Evolutionary conservation across 2,888 invertebrate species (phyloP).

Genomic region (Meghimatium bilineatum): DNA sequence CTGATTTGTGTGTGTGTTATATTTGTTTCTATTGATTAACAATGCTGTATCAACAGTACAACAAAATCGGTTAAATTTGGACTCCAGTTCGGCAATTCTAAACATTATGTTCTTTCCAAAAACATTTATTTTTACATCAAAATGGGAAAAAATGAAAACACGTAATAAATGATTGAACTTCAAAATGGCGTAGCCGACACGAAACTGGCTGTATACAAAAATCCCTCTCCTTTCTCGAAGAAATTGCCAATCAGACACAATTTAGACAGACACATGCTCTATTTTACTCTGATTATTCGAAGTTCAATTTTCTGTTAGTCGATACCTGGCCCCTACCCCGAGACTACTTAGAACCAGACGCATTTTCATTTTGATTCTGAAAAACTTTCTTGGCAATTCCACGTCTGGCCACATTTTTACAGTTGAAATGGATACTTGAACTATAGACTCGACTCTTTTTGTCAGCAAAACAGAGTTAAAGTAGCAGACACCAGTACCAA

Average conservation of each 20-base stretch:
- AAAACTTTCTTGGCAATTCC: neutral
- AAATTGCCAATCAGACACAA: slow-evolving; percentile 8
- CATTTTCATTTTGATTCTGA: slow-evolving; percentile 19
- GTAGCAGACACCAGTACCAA: neutral
- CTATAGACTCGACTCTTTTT: neutral
- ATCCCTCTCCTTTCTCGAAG: neutral
- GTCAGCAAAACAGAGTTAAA: neutral
- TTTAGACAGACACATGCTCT: slow-evolving; percentile 7
- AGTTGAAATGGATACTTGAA: neutral
- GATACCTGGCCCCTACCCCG: neutral
- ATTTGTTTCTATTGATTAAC: too few species aligned
- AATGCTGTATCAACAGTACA: too few species aligned
- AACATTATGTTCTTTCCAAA: neutral
- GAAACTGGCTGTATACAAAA: neutral
- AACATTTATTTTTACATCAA: neutral
- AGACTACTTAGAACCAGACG: neutral
- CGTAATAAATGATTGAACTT: neutral
- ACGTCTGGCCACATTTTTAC: neutral
- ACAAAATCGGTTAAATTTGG: too few species aligned
- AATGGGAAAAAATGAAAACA: neutral
- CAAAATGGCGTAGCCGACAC: neutral
- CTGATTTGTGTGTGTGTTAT: too few species aligned
- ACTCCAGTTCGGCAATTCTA: neutral
- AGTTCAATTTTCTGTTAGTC: neutral
- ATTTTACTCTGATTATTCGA: neutral